Conservation (phyloP, 2,113 vertebrate species). For the Phaethon lepturus region DNA sequence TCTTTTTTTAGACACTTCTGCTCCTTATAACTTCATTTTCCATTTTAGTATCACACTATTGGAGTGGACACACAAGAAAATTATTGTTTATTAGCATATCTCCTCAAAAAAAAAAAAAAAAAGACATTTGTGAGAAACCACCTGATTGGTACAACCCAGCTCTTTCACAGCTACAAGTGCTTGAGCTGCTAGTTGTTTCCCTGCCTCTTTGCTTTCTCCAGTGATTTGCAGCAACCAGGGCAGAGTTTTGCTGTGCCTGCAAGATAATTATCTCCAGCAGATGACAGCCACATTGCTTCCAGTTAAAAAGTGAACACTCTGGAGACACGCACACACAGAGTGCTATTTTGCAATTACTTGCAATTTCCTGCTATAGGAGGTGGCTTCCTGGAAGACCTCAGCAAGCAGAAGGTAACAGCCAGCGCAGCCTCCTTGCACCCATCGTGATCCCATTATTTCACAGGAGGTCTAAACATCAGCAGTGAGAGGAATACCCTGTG, state of each 20-base stretch:
- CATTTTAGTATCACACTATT: not conserved
- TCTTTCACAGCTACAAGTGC: not conserved
- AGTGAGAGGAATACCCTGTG: not conserved
- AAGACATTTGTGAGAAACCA: not conserved
- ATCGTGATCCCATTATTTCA: rapidly evolving
- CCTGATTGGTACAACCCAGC: too few relatives aligned
- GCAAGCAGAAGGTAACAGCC: not conserved
- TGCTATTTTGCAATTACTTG: not conserved
- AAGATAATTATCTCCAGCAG: not conserved
- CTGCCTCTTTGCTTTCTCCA: not conserved
- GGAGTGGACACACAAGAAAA: too few relatives aligned
- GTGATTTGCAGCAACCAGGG: not conserved
- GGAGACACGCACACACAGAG: too few relatives aligned
- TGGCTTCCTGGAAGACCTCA: not conserved
- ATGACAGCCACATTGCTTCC: not conserved
- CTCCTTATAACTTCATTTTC: not conserved
- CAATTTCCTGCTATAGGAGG: not conserved
- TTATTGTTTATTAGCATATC: not conserved
- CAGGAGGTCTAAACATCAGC: not conserved
- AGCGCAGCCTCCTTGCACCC: not conserved
- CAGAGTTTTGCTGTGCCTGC: not conserved
- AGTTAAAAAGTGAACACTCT: not conserved
- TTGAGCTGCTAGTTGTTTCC: not conserved
- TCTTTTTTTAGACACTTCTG: not conserved
- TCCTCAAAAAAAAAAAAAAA: not conserved